Evolutionary conservation across 2,113 vertebrate species (phyloP).

Genomic region (Sceloporus tristichus): DNA sequence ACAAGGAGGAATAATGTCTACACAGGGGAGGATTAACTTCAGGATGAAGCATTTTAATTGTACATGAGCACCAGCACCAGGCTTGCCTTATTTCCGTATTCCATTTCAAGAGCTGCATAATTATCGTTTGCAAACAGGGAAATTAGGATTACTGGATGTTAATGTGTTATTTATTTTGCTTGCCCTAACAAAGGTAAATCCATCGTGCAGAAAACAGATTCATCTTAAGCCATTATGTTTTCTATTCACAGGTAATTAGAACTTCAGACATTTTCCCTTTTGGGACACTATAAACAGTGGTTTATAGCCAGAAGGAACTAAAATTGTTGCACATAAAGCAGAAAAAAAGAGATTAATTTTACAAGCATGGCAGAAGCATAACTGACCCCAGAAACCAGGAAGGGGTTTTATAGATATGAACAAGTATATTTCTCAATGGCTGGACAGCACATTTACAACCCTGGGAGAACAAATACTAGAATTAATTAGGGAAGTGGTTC

Average conservation of each 20-base stretch:
- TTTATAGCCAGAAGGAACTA: neutral
- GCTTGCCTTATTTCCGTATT: neutral
- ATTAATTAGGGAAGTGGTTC: neutral
- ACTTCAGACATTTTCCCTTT: conserved; percentile 8
- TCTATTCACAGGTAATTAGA: neutral
- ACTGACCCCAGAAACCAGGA: neutral
- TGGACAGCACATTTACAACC: neutral
- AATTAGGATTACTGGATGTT: conserved; percentile 18
- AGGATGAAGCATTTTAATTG: neutral
- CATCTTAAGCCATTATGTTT: conserved; percentile 49
- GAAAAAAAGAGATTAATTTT: conserved; percentile 28
- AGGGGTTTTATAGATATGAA: conserved; percentile 17
- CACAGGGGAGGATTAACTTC: conserved; percentile 21
- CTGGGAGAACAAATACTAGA: neutral
- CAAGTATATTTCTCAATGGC: neutral
- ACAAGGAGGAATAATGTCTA: conserved; percentile 22
- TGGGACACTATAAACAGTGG: neutral
- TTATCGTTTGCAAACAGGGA: neutral
- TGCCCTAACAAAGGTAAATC: conserved; percentile 44
- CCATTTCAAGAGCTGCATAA: conserved; percentile 23
- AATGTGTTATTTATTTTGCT: conserved; percentile 48
- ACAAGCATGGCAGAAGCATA: neutral
- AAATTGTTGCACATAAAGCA: conserved; percentile 33
- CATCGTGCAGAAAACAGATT: conserved; percentile 4
- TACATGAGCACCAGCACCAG: neutral